Conservation (phyloP, 2,888 invertebrate species). For the Polyommatus icarus region DNA sequence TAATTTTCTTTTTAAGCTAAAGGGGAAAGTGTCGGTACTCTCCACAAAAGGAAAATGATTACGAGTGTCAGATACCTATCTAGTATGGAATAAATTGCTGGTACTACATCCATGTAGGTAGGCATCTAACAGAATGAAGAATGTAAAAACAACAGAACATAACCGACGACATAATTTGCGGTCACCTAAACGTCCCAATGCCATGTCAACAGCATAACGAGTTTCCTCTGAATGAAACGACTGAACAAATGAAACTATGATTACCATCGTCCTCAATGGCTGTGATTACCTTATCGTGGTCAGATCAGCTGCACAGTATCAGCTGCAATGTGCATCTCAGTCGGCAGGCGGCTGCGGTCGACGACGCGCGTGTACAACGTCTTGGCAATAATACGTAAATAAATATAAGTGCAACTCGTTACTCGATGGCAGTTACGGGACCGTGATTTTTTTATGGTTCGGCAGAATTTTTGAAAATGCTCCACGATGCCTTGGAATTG, state of each 20-base stretch:
- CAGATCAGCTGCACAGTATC: constrained; percentile 49
- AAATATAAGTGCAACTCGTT: background rate
- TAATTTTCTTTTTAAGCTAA: background rate
- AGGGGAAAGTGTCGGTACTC: background rate
- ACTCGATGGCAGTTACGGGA: background rate
- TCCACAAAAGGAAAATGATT: background rate
- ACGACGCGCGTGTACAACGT: constrained; percentile 49
- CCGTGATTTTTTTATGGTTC: constrained; percentile 17
- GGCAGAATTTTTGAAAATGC: constrained; percentile 46
- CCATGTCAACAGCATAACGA: background rate
- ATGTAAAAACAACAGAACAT: no score
- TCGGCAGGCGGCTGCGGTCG: constrained; percentile 54
- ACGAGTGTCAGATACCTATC: background rate
- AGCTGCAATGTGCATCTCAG: constrained; percentile 51
- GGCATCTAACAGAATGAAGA: background rate
- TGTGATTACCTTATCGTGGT: constrained; percentile 41
- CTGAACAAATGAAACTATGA: constrained; percentile 15
- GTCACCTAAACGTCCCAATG: background rate
- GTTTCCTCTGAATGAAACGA: constrained; percentile 2
- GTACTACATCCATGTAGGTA: background rate
- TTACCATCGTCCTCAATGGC: constrained; percentile 21
- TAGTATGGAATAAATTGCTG: background rate
- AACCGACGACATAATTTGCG: background rate
- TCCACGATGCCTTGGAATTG: constrained; percentile 75
- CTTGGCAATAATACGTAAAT: constrained; percentile 31